A percentile compares a stretch with the other conserved stretches of the same genome.
Evolutionary conservation across 2,113 vertebrate species (phyloP).

Genomic region (Sander vitreus): DNA sequence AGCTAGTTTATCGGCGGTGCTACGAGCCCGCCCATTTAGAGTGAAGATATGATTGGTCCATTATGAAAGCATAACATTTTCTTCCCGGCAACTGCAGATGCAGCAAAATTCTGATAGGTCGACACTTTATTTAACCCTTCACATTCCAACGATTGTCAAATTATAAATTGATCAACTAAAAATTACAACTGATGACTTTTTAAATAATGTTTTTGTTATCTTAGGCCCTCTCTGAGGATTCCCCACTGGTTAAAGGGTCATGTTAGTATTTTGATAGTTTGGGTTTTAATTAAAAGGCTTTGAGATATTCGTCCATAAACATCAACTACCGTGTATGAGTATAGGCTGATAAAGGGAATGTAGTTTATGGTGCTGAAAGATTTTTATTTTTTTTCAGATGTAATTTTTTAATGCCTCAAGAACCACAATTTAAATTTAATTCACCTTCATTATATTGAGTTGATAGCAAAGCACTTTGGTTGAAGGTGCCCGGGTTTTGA

Average conservation of each 20-base stretch:
- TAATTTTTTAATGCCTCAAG: neutral
- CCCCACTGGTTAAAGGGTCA: neutral
- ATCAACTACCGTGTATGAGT: neutral
- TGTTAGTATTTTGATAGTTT: neutral
- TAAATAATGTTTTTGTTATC: no score
- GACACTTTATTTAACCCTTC: no score
- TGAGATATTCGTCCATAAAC: neutral
- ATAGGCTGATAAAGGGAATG: neutral
- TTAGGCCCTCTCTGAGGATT: no score
- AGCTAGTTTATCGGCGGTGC: no score
- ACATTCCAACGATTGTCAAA: no score
- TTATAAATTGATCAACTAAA: no score
- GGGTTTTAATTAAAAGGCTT: neutral
- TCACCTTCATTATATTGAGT: neutral
- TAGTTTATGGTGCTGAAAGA: neutral
- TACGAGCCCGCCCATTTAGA: no score
- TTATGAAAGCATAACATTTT: no score
- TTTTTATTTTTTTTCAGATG: neutral
- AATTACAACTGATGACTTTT: no score
- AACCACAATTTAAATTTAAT: neutral
- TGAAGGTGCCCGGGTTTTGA: neutral
- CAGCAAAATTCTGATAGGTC: no score
- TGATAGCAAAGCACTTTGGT: neutral
- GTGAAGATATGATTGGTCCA: no score
- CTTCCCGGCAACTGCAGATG: no score